Conservation (phyloP, 2,113 vertebrate species). For the Channa argus region DNA sequence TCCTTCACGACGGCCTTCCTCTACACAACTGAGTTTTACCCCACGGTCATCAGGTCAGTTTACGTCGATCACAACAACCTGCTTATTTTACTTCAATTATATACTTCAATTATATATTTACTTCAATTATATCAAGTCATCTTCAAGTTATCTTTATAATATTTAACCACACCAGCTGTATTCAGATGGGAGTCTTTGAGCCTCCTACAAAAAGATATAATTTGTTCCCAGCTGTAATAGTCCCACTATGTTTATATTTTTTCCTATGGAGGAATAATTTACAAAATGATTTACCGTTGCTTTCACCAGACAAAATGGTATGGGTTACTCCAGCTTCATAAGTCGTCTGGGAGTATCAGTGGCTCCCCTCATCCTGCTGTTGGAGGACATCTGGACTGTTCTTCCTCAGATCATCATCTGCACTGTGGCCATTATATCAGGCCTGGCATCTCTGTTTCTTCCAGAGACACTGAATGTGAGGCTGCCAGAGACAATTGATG, state of each 20-base stretch:
- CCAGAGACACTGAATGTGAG: constrained; percentile 81
- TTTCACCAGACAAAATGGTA: constrained; percentile 83
- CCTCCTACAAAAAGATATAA: too few relatives aligned
- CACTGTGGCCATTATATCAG: constrained; percentile 71
- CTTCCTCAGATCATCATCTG: constrained; percentile 82
- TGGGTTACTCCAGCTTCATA: constrained; percentile 81
- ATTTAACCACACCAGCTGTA: too few relatives aligned
- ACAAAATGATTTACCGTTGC: not conserved
- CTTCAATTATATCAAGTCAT: too few relatives aligned
- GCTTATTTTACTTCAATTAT: too few relatives aligned
- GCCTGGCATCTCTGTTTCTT: constrained; percentile 78
- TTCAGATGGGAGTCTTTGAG: too few relatives aligned
- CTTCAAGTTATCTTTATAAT: too few relatives aligned
- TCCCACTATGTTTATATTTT: too few relatives aligned
- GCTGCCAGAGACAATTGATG: constrained; percentile 87
- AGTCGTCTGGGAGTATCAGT: constrained; percentile 83
- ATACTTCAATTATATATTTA: too few relatives aligned
- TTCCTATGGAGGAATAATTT: too few relatives aligned
- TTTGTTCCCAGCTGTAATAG: too few relatives aligned
- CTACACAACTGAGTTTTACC: constrained; percentile 89
- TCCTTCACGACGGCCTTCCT: constrained; percentile 85
- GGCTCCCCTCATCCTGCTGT: constrained; percentile 82
- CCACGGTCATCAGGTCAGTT: constrained; percentile 87
- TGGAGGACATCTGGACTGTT: constrained; percentile 82
- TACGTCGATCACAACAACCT: not conserved